Conservation (phyloP, 2,797 vertebrate species). For the Gymnopithys bicolor region DNA sequence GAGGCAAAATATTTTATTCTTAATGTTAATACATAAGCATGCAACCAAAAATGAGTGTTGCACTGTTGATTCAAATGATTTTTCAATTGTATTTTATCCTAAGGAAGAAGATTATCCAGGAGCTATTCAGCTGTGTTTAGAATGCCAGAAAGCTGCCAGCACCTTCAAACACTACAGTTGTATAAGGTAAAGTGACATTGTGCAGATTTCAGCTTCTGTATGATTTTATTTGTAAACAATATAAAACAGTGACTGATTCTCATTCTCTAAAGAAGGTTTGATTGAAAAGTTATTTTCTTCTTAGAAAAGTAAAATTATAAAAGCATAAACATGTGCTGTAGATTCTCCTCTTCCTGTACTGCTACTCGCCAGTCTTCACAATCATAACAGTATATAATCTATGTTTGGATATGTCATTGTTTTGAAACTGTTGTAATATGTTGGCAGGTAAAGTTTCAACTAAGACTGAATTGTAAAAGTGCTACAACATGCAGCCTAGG, state of each 20-base stretch:
- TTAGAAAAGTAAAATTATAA: neutral
- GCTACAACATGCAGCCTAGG: neutral
- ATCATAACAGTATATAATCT: neutral
- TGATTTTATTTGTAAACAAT: neutral
- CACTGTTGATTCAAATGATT: neutral
- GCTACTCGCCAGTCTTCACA: neutral
- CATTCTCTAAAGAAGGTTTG: neutral
- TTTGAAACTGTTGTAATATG: neutral
- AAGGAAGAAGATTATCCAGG: slow-evolving; percentile 99
- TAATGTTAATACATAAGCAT: neutral
- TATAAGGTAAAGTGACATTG: slow-evolving; percentile 86
- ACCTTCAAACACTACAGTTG: slow-evolving; percentile 99
- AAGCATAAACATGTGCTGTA: neutral
- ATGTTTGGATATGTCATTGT: neutral
- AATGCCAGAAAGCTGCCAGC: slow-evolving; percentile 98
- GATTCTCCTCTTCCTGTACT: neutral
- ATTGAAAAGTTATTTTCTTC: neutral
- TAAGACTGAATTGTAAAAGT: neutral
- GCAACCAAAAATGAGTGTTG: neutral
- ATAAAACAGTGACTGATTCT: neutral
- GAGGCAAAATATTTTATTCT: neutral
- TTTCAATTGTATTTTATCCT: slow-evolving; percentile 1
- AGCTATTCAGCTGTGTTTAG: slow-evolving; percentile 96
- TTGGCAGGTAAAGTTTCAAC: neutral
- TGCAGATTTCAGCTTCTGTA: neutral